Conservation (phyloP, 92 coral and sea anemone genomes). For the Epizoanthus illoricatus region DNA sequence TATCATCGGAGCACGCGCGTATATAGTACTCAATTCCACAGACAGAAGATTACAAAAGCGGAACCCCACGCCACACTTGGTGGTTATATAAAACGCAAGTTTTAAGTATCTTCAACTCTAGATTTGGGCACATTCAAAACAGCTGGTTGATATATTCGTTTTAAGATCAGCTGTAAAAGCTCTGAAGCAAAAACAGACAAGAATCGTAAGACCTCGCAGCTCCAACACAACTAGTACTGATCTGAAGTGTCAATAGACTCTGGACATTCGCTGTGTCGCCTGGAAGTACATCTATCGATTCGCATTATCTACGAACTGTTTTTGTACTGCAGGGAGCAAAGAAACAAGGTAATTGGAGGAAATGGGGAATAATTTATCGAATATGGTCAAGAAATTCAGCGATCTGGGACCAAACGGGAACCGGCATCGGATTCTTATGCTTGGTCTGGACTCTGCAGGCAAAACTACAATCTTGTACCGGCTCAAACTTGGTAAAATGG, state of each 20-base stretch:
- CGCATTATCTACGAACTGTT: too few relatives aligned
- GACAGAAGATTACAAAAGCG: background rate
- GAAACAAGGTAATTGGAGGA: background rate
- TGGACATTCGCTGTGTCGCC: too few relatives aligned
- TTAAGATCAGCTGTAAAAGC: too few relatives aligned
- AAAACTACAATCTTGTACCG: slow-evolving; percentile 39
- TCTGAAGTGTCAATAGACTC: too few relatives aligned
- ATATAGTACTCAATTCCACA: background rate
- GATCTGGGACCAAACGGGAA: slow-evolving; percentile 39
- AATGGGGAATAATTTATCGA: slow-evolving; percentile 32
- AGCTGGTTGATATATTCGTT: too few relatives aligned
- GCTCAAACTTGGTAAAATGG: slow-evolving; percentile 36
- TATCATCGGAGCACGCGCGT: slow-evolving; percentile 25
- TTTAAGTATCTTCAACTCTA: background rate
- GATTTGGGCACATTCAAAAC: too few relatives aligned
- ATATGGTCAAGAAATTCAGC: slow-evolving; percentile 30
- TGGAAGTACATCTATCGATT: too few relatives aligned
- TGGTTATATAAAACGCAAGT: background rate
- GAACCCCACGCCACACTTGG: background rate
- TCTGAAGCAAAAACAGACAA: too few relatives aligned
- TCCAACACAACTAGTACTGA: too few relatives aligned
- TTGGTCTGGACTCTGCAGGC: slow-evolving; percentile 36
- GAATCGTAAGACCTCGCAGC: too few relatives aligned
- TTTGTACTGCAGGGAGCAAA: background rate
- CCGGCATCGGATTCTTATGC: slow-evolving; percentile 36